phyloP scores from a whole-genome alignment of 2,888 invertebrate species.

The Phortica magna region DNA sequence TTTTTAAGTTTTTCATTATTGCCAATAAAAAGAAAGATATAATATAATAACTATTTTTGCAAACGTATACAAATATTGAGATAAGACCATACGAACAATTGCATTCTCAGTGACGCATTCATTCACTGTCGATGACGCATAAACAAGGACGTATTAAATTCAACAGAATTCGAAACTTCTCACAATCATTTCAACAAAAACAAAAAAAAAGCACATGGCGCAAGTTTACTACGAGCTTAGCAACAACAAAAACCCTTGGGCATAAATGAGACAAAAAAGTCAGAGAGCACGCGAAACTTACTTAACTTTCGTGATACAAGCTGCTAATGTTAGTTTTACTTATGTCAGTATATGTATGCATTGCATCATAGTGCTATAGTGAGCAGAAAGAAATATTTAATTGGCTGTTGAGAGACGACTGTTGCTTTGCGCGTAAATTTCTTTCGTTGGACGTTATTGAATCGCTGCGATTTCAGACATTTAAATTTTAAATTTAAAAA shows the following conservation, averaged over 20 bases:
- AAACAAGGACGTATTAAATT: slow-evolving; percentile 15
- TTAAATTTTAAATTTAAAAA: neutral
- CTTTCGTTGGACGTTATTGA: slow-evolving; percentile 5
- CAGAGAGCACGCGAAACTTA: neutral
- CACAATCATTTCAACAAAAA: neutral
- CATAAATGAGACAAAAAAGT: neutral
- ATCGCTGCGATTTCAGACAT: neutral
- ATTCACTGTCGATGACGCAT: slow-evolving; percentile 3
- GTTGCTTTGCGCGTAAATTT: neutral
- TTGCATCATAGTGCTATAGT: too few relatives aligned
- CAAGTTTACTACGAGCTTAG: slow-evolving; percentile 13
- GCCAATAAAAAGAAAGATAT: too few relatives aligned
- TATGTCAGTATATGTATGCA: too few relatives aligned
- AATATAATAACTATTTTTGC: too few relatives aligned
- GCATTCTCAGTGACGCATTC: neutral
- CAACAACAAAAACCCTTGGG: neutral
- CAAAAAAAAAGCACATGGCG: neutral
- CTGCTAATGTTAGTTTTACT: neutral
- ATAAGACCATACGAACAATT: neutral
- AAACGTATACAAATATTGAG: too few relatives aligned
- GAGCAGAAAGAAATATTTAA: too few relatives aligned
- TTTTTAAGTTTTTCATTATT: too few relatives aligned
- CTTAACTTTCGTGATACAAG: neutral
- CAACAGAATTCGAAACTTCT: neutral
- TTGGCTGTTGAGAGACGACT: too few relatives aligned